phyloP scores from a whole-genome alignment of 2,113 vertebrate species.

The Elanoides forficatus region DNA sequence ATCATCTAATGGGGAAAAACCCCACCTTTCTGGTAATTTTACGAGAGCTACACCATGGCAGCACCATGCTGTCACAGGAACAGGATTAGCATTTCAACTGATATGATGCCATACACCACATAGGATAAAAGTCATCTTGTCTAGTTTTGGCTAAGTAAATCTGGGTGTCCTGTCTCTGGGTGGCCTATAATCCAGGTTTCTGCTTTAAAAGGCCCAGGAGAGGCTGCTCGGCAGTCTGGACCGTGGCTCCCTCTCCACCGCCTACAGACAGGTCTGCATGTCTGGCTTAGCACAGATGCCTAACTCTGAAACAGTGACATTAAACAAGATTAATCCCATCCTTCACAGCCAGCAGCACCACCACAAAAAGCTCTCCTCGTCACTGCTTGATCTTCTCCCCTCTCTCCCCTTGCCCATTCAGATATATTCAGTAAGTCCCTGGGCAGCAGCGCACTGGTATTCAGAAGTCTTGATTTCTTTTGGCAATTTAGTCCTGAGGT shows the following conservation, averaged over 20 bases:
- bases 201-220: background rate
- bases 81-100: background rate
- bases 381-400: background rate
- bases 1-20: background rate
- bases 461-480: background rate
- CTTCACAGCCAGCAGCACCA: slow-evolving; percentile 9
- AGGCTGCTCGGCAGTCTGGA: background rate
- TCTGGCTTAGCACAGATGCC: background rate
- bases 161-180: background rate
- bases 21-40: background rate
- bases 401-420: background rate
- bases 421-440: background rate
- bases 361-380: slow-evolving; percentile 11
- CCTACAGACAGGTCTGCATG: background rate
- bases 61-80: background rate
- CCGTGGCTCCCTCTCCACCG: background rate
- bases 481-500: slow-evolving; percentile 8
- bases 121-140: background rate
- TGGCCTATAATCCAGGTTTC: background rate
- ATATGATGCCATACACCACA: background rate
- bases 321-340: background rate
- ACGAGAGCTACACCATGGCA: background rate
- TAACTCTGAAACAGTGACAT: background rate
- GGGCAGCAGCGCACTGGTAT: background rate
- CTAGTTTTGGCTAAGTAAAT: background rate